These are phyloP conservation scores for Amblyraja radiata DNA, from an alignment of 2,797 vertebrate genomes.

Conservation along the genomic window DNA sequence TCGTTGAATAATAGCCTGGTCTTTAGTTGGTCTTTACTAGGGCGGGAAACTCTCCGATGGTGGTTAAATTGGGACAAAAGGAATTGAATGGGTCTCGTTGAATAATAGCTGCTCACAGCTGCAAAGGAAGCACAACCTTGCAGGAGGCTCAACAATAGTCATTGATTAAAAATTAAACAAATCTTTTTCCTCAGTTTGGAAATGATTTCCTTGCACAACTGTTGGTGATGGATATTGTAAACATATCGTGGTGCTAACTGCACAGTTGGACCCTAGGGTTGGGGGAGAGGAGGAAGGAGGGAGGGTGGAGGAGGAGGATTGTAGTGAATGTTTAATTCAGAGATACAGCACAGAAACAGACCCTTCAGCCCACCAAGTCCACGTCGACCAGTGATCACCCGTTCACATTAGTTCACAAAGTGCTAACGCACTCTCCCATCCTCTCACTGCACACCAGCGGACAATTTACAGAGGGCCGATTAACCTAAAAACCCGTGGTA, in stretches of 20 bases:
- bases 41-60: too few species aligned
- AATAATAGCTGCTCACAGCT: not conserved
- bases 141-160: not conserved
- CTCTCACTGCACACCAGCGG: too few species aligned
- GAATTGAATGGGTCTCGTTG: not conserved
- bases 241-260: not conserved
- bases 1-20: too few species aligned
- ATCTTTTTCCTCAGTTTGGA: conserved; percentile 3
- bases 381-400: too few species aligned
- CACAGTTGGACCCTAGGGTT: not conserved
- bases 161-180: conserved; percentile 13
- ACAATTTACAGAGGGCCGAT: too few species aligned
- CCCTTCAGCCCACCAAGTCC: too few species aligned
- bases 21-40: too few species aligned
- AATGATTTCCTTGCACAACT: not conserved
- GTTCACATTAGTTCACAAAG: too few species aligned
- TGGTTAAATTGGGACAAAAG: not conserved
- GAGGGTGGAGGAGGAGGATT: not conserved
- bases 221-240: not conserved
- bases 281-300: not conserved
- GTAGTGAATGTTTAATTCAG: too few species aligned
- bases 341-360: too few species aligned
- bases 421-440: too few species aligned
- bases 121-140: not conserved
- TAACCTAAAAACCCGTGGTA: too few species aligned